A percentile compares a stretch with the other conserved stretches of the same genome.
phyloP scores from a whole-genome alignment of 92 coral and sea anemone genomes.

The Blastomussa wellsi region DNA sequence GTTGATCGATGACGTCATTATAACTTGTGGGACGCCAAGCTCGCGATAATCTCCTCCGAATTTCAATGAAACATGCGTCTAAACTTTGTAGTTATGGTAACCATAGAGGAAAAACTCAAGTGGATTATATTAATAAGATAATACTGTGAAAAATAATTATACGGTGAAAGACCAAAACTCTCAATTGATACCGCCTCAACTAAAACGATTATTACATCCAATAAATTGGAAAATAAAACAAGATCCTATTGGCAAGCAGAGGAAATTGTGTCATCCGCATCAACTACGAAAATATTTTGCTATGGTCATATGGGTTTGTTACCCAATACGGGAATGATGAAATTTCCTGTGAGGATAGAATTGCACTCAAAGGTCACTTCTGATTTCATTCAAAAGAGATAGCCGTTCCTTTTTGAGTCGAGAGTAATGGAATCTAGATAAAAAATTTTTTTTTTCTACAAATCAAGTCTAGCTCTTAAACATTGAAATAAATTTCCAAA shows the following conservation, averaged over 20 bases:
- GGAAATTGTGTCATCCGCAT: neutral
- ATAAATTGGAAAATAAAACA: neutral
- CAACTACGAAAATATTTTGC: neutral
- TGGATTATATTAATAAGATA: slow-evolving; percentile 8
- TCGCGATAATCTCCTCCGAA: too few species aligned
- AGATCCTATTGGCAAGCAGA: neutral
- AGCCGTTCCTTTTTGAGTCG: too few species aligned
- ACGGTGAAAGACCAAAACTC: neutral
- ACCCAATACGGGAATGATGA: neutral
- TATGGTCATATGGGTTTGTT: neutral
- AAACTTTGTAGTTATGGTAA: too few species aligned
- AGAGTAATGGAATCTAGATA: too few species aligned
- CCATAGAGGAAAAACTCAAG: neutral
- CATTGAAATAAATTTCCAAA: neutral
- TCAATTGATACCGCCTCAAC: neutral
- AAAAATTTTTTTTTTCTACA: too few species aligned
- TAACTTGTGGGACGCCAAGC: too few species aligned
- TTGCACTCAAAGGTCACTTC: neutral
- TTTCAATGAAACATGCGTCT: too few species aligned
- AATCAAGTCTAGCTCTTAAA: neutral
- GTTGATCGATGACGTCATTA: neutral
- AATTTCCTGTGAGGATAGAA: neutral
- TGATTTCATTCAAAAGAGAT: too few species aligned
- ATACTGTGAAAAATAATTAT: neutral
- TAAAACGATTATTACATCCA: neutral